phyloP scores from a whole-genome alignment of 2,113 vertebrate species.

The Neolamprologus sp. region DNA sequence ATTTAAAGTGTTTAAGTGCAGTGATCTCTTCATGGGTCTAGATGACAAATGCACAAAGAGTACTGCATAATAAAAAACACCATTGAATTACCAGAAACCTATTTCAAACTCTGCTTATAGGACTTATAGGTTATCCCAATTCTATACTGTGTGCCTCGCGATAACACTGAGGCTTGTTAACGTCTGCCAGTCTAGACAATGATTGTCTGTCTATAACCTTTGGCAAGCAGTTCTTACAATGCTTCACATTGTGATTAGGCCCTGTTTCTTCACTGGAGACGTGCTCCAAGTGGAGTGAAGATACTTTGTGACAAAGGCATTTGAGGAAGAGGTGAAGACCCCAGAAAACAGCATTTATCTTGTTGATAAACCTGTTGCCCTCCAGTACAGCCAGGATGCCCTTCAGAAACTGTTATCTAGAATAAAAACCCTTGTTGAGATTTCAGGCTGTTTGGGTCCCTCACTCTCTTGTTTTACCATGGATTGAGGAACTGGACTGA shows the following conservation, averaged over 20 bases:
- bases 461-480: not conserved
- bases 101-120: not conserved
- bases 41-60: not conserved
- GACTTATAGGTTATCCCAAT: not conserved
- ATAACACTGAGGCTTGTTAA: not conserved
- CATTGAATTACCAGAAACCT: not conserved
- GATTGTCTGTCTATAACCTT: conserved; percentile 1
- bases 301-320: conserved; percentile 23
- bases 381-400: not conserved
- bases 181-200: not conserved
- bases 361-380: conserved; percentile 11
- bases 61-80: not conserved
- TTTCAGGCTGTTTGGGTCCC: not conserved
- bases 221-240: not conserved
- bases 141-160: not conserved
- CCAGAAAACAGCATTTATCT: conserved; percentile 42
- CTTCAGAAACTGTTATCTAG: conserved; percentile 1
- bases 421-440: not conserved
- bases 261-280: not conserved
- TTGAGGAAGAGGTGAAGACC: conserved; percentile 26
- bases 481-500: not conserved
- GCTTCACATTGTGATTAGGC: not conserved
- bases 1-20: not conserved
- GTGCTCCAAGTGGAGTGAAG: conserved; percentile 22
- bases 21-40: not conserved